A percentile compares a stretch with the other conserved stretches of the same genome.
Conservation (phyloP, 2,113 vertebrate species). For the Vulpes vulpes region DNA sequence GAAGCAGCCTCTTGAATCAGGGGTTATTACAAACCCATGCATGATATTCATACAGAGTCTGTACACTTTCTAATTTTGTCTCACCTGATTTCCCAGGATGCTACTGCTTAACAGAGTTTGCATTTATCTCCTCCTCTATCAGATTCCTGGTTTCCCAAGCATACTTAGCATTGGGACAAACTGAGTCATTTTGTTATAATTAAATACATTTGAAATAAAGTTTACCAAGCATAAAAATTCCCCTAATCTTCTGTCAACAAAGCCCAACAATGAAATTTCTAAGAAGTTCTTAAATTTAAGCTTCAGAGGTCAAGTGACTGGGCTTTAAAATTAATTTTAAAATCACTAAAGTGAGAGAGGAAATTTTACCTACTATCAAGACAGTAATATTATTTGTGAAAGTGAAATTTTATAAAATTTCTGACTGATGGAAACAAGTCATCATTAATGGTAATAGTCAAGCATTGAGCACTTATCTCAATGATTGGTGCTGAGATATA, state of each 20-base stretch:
- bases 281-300: conserved; percentile 55
- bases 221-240: conserved; percentile 63
- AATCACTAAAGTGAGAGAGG: not conserved
- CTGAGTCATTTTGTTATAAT: conserved; percentile 67
- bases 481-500: not conserved
- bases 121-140: conserved; percentile 50
- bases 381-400: not conserved
- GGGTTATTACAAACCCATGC: not conserved
- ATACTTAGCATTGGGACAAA: conserved; percentile 53
- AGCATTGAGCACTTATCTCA: not conserved
- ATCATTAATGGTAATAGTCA: not conserved
- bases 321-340: conserved; percentile 56
- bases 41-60: not conserved
- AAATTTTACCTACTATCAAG: not conserved
- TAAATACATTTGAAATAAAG: conserved; percentile 65
- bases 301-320: conserved; percentile 23
- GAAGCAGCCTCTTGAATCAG: conserved; percentile 63
- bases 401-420: not conserved
- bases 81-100: conserved; percentile 73
- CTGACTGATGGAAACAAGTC: not conserved
- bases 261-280: not conserved
- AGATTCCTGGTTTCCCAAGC: conserved; percentile 56
- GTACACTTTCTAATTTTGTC: conserved; percentile 37
- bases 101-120: conserved; percentile 54
- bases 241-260: conserved; percentile 62